Conservation (phyloP, 1,140 invertebrate genomes). For the Epicauta chinensis region DNA sequence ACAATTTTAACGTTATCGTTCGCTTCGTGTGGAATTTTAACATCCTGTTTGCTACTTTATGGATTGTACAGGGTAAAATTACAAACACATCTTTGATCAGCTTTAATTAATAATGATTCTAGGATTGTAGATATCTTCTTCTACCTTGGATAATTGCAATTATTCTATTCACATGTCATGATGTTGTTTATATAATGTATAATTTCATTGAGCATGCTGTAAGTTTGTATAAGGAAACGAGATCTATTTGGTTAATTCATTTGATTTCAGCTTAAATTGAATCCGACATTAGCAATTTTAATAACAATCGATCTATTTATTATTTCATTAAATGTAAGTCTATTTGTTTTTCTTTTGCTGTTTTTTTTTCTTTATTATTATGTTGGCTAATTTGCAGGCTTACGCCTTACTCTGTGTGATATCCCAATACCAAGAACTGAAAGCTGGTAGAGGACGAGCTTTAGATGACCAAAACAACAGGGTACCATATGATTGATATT, state of each 20-base stretch:
- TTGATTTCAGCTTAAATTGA: constrained; percentile 52
- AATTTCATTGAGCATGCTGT: constrained; percentile 29
- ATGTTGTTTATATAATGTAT: constrained; percentile 27
- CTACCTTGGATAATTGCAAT: constrained; percentile 33
- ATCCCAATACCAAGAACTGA: constrained; percentile 75
- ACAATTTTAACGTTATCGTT: constrained; percentile 45
- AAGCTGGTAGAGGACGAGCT: constrained; percentile 63
- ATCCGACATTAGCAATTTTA: constrained; percentile 55
- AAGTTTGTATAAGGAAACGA: constrained; percentile 14
- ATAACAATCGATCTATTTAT: constrained; percentile 61
- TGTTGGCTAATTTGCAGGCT: constrained; percentile 53
- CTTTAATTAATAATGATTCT: constrained; percentile 10
- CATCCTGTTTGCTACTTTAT: constrained; percentile 46
- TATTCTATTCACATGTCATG: constrained; percentile 27
- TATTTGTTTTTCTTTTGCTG: too few species aligned
- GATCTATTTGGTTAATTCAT: constrained; percentile 26
- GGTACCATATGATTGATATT: constrained; percentile 23
- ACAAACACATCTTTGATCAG: not conserved
- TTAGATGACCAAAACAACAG: constrained; percentile 47
- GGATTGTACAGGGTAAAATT: constrained; percentile 47
- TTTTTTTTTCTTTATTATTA: too few species aligned
- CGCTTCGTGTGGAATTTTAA: constrained; percentile 46
- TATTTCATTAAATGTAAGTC: constrained; percentile 58
- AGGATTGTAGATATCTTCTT: constrained; percentile 30
- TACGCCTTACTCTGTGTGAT: constrained; percentile 73